Conservation (phyloP, 2,888 invertebrate species). For the Cancer borealis region DNA sequence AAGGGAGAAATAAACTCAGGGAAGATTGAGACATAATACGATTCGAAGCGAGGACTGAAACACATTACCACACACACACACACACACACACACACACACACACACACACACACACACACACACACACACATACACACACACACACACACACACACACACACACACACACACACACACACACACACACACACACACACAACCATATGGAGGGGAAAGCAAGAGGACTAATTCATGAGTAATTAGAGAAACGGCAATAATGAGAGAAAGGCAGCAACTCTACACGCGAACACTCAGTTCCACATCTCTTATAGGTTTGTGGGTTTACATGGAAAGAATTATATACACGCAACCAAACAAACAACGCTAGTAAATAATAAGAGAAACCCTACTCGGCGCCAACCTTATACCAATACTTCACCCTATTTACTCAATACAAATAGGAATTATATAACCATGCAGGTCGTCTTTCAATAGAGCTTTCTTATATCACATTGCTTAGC, state of each 20-base stretch:
- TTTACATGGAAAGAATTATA: neutral
- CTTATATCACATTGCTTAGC: neutral
- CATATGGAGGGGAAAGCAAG: constrained; percentile 11
- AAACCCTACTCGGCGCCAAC: neutral
- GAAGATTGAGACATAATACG: neutral
- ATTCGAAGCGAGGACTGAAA: neutral
- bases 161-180: constrained; percentile 17
- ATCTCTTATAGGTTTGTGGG: neutral
- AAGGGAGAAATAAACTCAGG: neutral
- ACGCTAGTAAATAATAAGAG: neutral
- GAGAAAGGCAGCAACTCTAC: neutral
- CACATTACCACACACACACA: neutral
- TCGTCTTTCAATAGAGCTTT: neutral
- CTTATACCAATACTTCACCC: neutral
- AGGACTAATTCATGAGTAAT: neutral
- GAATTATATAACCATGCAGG: too few species aligned
- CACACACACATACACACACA: neutral
- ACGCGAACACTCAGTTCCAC: neutral
- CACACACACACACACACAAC: constrained; percentile 16
- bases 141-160: neutral
- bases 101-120: neutral
- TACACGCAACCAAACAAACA: neutral
- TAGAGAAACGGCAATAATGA: neutral
- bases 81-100: neutral
- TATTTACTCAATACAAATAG: too few species aligned